These are phyloP conservation scores for Sebastes hubbsi DNA, from an alignment of 2,797 vertebrate genomes.

Conservation along the genomic window DNA sequence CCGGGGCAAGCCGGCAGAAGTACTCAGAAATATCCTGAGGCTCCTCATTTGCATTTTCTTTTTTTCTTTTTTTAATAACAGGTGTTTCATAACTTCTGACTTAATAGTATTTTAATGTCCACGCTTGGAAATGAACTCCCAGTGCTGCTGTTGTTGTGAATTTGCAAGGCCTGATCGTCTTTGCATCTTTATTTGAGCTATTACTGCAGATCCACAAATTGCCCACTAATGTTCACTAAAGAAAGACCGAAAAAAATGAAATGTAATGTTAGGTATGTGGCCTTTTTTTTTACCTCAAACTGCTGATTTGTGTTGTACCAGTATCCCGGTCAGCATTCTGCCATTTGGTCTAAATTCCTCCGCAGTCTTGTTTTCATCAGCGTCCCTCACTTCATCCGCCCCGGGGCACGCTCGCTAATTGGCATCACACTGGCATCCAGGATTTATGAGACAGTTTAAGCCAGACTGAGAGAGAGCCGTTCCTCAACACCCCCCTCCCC, in stretches of 20 bases:
- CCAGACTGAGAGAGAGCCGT: conserved; percentile 37
- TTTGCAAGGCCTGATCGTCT: background rate
- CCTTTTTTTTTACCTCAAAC: conserved; percentile 11
- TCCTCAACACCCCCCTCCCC: conserved; percentile 23
- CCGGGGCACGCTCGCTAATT: conserved; percentile 69
- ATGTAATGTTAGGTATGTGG: background rate
- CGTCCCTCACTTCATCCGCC: conserved; percentile 51
- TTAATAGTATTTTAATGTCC: conserved; percentile 60
- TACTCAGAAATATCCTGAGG: conserved; percentile 38
- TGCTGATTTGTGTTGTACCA: conserved; percentile 10
- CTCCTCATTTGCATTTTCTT: conserved; percentile 28
- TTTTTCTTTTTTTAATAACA: conserved; percentile 18
- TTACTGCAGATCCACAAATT: conserved; percentile 5
- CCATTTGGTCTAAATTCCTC: conserved; percentile 56
- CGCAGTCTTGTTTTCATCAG: conserved; percentile 62
- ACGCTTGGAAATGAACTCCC: conserved; percentile 16
- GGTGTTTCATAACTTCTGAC: conserved; percentile 48
- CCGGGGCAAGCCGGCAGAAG: conserved; percentile 29
- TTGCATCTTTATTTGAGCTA: background rate
- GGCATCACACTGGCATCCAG: conserved; percentile 65
- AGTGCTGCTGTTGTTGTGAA: conserved; percentile 2
- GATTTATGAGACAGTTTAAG: conserved; percentile 67
- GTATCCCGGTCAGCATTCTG: conserved; percentile 50
- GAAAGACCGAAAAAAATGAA: background rate
- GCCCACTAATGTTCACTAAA: background rate